Conservation (phyloP, 2,888 invertebrate genomes). For the Pammene fasciana region DNA sequence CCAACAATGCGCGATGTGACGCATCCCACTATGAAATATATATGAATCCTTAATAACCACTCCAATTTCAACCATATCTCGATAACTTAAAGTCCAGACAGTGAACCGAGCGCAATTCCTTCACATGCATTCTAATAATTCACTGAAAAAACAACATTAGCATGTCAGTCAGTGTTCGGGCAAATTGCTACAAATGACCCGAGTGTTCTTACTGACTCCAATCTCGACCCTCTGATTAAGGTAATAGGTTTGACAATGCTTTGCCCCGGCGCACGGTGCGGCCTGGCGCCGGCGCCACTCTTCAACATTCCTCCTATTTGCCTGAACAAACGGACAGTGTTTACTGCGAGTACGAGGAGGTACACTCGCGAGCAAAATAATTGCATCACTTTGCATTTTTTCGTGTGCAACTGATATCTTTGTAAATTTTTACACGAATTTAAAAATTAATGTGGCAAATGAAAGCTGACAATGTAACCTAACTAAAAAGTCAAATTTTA, state of each 20-base stretch:
- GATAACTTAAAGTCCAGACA: background rate
- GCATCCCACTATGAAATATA: conserved; percentile 26
- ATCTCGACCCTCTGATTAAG: background rate
- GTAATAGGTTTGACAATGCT: conserved; percentile 6
- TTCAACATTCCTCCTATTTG: conserved; percentile 8
- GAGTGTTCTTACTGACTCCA: background rate
- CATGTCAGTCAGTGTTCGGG: conserved; percentile 25
- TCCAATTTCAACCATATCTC: background rate
- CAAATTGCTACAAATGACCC: conserved; percentile 39
- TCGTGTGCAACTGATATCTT: too few relatives aligned
- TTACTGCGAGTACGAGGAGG: conserved; percentile 1
- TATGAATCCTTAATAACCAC: background rate
- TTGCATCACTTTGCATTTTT: too few relatives aligned
- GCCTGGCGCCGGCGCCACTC: background rate
- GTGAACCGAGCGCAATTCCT: background rate
- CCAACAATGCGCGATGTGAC: conserved; percentile 12
- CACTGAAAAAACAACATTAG: conserved; percentile 32
- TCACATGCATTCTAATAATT: conserved; percentile 15
- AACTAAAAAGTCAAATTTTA: too few relatives aligned
- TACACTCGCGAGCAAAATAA: too few relatives aligned
- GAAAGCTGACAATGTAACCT: too few relatives aligned
- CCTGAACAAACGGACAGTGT: conserved; percentile 6
- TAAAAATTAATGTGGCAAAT: too few relatives aligned
- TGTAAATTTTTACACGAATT: too few relatives aligned
- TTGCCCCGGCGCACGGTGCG: too few relatives aligned